These are phyloP conservation scores for Zonitis immaculata DNA, from an alignment of 2,888 invertebrate genomes.

Conservation along the genomic window DNA sequence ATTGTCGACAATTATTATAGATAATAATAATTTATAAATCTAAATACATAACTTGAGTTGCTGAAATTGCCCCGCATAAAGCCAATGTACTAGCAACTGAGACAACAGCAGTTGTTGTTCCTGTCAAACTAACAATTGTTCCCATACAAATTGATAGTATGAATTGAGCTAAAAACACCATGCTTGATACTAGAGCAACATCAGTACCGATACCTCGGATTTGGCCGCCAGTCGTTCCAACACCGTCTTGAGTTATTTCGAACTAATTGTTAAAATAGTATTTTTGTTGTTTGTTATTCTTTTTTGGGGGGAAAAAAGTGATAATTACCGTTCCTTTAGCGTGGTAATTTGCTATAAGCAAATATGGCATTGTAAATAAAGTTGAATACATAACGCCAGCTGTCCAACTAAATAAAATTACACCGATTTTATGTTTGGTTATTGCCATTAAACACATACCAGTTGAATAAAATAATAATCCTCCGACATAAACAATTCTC, in stretches of 20 bases:
- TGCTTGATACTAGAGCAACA: constrained; percentile 89
- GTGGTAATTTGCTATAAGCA: constrained; percentile 91
- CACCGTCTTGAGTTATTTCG: neutral
- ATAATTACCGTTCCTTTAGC: constrained; percentile 76
- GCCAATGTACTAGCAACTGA: constrained; percentile 79
- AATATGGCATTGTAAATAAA: constrained; percentile 94
- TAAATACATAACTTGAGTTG: constrained; percentile 84
- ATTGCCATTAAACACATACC: constrained; percentile 87
- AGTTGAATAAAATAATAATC: constrained; percentile 78
- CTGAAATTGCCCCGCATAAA: constrained; percentile 77
- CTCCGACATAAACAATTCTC: constrained; percentile 80
- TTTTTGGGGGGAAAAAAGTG: too few species aligned
- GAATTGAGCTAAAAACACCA: constrained; percentile 93
- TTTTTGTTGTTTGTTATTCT: too few species aligned
- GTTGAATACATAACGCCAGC: constrained; percentile 98
- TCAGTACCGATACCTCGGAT: constrained; percentile 92
- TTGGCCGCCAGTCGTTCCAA: constrained; percentile 50
- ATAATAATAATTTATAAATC: constrained; percentile 57
- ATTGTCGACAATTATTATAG: too few species aligned
- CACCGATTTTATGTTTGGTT: constrained; percentile 70
- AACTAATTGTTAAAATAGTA: too few species aligned
- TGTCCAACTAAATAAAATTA: constrained; percentile 85
- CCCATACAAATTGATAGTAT: constrained; percentile 84
- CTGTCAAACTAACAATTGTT: constrained; percentile 70
- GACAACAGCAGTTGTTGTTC: constrained; percentile 86